Percentiles rank a stretch among this genome's conserved stretches.
Conservation (phyloP, 2,888 invertebrate species). For the Philereme transversata region DNA sequence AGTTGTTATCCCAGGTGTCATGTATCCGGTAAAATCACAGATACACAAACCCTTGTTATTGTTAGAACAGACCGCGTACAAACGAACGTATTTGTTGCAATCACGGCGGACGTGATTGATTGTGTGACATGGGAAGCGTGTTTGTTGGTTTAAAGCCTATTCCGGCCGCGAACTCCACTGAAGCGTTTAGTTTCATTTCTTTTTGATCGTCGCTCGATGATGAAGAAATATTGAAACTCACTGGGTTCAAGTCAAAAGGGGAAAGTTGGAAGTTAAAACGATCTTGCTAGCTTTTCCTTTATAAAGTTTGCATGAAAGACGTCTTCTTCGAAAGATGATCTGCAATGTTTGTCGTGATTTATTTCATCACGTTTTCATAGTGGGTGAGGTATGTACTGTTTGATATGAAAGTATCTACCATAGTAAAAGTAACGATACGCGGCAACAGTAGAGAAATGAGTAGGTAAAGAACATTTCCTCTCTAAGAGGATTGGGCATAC, state of each 20-base stretch:
- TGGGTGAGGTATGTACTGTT: no score
- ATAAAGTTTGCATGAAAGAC: no score
- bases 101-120: slow-evolving; percentile 23
- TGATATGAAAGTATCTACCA: no score
- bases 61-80: slow-evolving; percentile 12
- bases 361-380: no score
- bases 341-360: no score
- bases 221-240: no score
- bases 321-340: no score
- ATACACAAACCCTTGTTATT: slow-evolving; percentile 14
- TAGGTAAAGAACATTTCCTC: slow-evolving; percentile 18
- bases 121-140: slow-evolving; percentile 1
- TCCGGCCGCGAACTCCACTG: background rate
- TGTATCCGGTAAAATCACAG: slow-evolving; percentile 19
- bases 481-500: slow-evolving; percentile 18
- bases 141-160: background rate
- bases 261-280: no score
- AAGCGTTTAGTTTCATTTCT: background rate
- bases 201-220: no score
- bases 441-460: background rate
- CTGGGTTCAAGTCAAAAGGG: no score
- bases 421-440: no score
- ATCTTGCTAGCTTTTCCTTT: background rate
- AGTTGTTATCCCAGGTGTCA: slow-evolving; percentile 28
- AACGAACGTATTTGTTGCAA: slow-evolving; percentile 23